Percentiles rank a stretch among this genome's conserved stretches.
These are phyloP conservation scores for Perca schrenkii DNA, from an alignment of 2,113 vertebrate species.

Conservation along the genomic window DNA sequence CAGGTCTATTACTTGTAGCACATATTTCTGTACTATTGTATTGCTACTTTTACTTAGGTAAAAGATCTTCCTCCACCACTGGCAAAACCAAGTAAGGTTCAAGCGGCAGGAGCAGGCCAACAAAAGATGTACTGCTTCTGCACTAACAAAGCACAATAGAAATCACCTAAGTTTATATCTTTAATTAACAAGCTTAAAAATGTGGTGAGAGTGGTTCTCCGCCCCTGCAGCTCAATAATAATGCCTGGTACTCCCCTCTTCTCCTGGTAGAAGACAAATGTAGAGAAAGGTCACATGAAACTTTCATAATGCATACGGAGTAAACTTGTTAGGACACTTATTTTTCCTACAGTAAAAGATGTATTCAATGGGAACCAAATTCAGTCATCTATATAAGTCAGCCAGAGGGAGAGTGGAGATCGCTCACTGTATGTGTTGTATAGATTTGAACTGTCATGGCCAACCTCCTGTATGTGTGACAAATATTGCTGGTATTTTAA, in stretches of 20 bases:
- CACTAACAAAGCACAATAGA: background rate
- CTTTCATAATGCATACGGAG: background rate
- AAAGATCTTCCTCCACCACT: background rate
- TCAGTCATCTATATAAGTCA: background rate
- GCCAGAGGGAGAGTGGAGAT: background rate
- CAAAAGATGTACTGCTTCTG: background rate
- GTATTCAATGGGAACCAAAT: background rate
- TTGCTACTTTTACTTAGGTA: too few species aligned
- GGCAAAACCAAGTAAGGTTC: background rate
- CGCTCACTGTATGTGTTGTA: background rate
- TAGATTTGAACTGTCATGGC: background rate
- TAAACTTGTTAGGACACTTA: background rate
- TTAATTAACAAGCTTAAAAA: constrained; percentile 3
- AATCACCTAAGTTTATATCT: background rate
- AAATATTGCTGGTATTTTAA: background rate
- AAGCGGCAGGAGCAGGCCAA: background rate
- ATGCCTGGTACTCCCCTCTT: background rate
- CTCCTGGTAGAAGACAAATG: too few species aligned
- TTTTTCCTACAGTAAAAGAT: background rate
- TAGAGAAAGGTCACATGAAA: constrained; percentile 15
- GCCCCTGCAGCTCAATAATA: constrained; percentile 19
- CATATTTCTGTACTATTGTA: background rate
- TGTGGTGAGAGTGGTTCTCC: background rate
- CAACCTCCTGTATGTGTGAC: background rate
- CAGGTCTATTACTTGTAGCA: background rate